Base-by-base conservation (phyloP, 2,888 invertebrate species). In the Beris morrisii region DNA sequence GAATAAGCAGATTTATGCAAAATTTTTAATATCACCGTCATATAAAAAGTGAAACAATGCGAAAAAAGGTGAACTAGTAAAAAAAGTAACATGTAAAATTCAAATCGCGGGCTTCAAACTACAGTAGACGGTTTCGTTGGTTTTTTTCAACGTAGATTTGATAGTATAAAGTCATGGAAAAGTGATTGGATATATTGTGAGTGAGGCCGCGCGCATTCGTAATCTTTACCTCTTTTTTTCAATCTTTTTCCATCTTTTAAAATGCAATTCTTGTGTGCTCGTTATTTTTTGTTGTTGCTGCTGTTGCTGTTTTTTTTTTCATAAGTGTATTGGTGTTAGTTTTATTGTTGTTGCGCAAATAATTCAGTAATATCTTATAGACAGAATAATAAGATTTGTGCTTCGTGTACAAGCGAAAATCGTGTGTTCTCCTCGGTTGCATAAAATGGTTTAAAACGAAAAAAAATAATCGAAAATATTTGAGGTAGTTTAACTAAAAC, bases 211-310 rank as follows among this genome's bases (percentile, higher is more conserved):
- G 3, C 46, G 46, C 13, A n/a, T 2, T 5, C 46, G 46, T 46
- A 46, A 13, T 48, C 31, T 31, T 54, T 54, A 12, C 31, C 31
- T 31, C 9, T 54, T 54, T 54, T 54, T 54, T 54, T 54, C 5
- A 31, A 28, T 31, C 30, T n/a, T 54, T 31, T 32, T 30, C 31
- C 54, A 31, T 59, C 12, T 59, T 46, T 48, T 22, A 59, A 58
- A 59, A 59, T 59, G 48, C 58, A 59, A 56, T 59, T 59, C 38
- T 59, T 59, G 32, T 59, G 58, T 59, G 58, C 38, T 59, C 58
- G 13, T 59, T 48, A 3, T 52, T 11, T 32, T n/a, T 54, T 31
- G 61, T 22, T 61, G 61, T 38, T 50, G 50, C 11, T 61, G 59
- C 59, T 59, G 59, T 15, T 13, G n/a, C 2, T 28, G 57, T n/a